Evolutionary conservation across 2,888 invertebrate species (phyloP), one percentile per base, ranked within the genome.

Genomic region (Andrena flavipes): DNA sequence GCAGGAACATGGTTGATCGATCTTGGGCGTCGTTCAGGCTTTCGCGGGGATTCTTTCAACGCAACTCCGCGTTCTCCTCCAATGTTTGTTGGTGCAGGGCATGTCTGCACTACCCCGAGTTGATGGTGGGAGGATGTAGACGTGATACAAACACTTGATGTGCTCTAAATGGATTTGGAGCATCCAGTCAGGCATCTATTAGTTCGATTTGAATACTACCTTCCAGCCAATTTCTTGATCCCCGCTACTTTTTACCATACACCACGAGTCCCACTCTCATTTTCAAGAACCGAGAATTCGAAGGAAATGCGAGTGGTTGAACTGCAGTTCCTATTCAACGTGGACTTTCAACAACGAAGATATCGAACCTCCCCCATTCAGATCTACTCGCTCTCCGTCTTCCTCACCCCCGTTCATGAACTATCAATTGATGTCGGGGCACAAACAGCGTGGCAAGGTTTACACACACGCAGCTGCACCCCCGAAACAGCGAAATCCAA

Each of bases 361-460:
- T 23, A 23, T 48, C 51, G 42, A 54, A 62, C 29, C 70, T 23
- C 13, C 42, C 59, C 70, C 60, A 71, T 71, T 30, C 48, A 49
- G 48, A 16, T n/a, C 49, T 10, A 54, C 48, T 33, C 35, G 42
- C 33, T 65, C 20, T 26, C 59, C 42, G 64, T 26, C 10, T 59
- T 54, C 62, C 54, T 60, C 64, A 23, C 42, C 35, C 90, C 87
- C 90, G 91, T 91, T 92, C 91, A 90, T 89, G 84, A 91, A 91
- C 92, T 92, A 91, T 92, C 92, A 92, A 92, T 92, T 91, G 92
- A 92, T 91, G 86, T 72, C 82, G 82, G 33, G 88, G 86, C 77
- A 82, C 87, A 88, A 88, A 86, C 88, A 88, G 76, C 84, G 16
- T 35, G 71, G 84, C 75, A 86, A 80, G 84, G 84, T 84, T 85